A percentile compares a stretch with the other conserved stretches of the same genome.
Conservation (phyloP, 2,797 vertebrate species). For the Prunella strophiata region DNA sequence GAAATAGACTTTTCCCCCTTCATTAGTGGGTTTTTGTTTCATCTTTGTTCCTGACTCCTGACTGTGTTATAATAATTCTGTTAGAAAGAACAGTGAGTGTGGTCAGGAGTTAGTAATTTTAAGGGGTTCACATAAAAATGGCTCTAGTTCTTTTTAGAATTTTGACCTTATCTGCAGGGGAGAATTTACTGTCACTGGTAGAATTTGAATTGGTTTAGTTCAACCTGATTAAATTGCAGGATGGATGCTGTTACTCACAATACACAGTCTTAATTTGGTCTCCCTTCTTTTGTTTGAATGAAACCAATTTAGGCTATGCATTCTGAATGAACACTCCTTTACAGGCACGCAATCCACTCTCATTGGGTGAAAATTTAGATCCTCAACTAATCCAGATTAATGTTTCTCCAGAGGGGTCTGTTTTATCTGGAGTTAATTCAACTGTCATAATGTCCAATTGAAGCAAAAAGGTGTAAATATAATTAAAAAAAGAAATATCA, state of each 20-base stretch:
- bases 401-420: neutral
- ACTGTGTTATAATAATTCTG: neutral
- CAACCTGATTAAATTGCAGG: neutral
- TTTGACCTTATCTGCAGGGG: neutral
- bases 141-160: neutral
- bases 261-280: neutral
- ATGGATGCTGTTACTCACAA: neutral
- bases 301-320: neutral
- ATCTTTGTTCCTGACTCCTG: neutral
- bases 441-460: neutral
- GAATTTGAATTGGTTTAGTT: conserved; percentile 13
- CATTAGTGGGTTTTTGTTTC: neutral
- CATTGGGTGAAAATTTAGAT: neutral
- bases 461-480: neutral
- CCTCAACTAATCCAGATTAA: neutral
- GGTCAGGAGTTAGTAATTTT: neutral
- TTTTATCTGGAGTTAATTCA: neutral
- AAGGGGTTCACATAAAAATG: neutral
- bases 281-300: conserved; percentile 23
- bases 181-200: neutral
- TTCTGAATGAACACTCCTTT: neutral
- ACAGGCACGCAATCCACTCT: neutral
- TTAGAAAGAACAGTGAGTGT: neutral
- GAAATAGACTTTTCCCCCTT: neutral
- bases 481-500: neutral